Conservation (phyloP, 2,113 vertebrate genomes). For the Pontoporia blainvillei region DNA sequence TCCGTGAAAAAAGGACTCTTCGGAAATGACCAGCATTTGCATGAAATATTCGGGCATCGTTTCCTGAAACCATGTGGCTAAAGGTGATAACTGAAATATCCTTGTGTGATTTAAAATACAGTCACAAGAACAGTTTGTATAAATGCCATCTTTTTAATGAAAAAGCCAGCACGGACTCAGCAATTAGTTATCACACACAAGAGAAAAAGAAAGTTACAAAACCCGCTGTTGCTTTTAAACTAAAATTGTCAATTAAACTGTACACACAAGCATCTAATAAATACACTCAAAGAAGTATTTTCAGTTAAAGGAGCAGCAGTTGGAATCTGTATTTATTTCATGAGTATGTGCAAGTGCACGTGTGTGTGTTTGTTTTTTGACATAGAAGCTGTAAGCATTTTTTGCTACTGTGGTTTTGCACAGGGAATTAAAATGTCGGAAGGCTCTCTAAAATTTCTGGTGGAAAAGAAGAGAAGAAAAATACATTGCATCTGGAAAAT, state of each 20-base stretch:
- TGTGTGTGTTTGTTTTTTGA: not conserved
- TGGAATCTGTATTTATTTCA: not conserved
- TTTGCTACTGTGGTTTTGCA: constrained; percentile 63
- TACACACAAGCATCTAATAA: not conserved
- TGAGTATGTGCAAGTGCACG: not conserved
- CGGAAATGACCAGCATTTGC: constrained; percentile 17
- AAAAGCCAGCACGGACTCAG: not conserved
- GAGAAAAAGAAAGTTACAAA: not conserved
- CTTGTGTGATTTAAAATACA: constrained; percentile 27
- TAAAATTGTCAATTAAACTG: not conserved
- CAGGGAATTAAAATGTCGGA: constrained; percentile 84
- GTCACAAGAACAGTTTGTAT: not conserved
- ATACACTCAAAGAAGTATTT: not conserved
- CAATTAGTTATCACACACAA: not conserved
- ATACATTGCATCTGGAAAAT: constrained; percentile 89
- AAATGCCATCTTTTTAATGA: constrained; percentile 29
- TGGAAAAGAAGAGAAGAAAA: constrained; percentile 83
- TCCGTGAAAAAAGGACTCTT: not conserved
- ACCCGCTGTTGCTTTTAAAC: not conserved
- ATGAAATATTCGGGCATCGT: not conserved
- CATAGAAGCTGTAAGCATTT: constrained; percentile 1
- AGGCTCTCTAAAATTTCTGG: constrained; percentile 81
- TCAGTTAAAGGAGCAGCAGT: not conserved
- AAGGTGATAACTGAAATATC: constrained; percentile 58
- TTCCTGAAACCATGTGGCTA: constrained; percentile 54